Evolutionary conservation across 2,113 vertebrate genomes (phyloP).

Genomic region (Gobio gobio): DNA sequence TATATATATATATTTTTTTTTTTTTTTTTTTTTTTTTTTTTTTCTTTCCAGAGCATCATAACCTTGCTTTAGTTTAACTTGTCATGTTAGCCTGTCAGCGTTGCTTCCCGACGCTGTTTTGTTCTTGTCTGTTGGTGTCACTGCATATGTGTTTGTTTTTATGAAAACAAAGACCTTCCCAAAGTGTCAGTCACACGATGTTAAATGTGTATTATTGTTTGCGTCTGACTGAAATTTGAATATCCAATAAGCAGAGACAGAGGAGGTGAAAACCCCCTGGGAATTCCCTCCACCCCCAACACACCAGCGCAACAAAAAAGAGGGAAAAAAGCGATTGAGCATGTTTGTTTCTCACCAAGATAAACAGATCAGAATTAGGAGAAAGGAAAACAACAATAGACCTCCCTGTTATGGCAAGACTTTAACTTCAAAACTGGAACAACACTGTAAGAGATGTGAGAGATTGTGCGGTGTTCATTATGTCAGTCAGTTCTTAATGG

Average conservation of each 20-base stretch:
- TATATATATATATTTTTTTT: too few species aligned
- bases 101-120: background rate
- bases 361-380: slow-evolving; percentile 54
- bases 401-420: background rate
- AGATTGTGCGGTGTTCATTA: slow-evolving; percentile 28
- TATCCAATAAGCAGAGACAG: slow-evolving; percentile 52
- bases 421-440: slow-evolving; percentile 30
- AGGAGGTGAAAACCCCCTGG: slow-evolving; percentile 31
- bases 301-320: background rate
- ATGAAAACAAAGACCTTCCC: slow-evolving; percentile 51
- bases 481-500: slow-evolving; percentile 55
- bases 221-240: slow-evolving; percentile 56
- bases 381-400: background rate
- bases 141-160: slow-evolving; percentile 46
- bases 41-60: background rate
- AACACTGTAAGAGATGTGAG: slow-evolving; percentile 14
- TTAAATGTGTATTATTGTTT: slow-evolving; percentile 44
- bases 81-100: slow-evolving; percentile 39
- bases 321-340: slow-evolving; percentile 40
- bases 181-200: slow-evolving; percentile 45
- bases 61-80: slow-evolving; percentile 12
- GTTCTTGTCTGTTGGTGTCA: slow-evolving; percentile 27
- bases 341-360: slow-evolving; percentile 59
- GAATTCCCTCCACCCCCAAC: slow-evolving; percentile 43
- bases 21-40: too few species aligned